phyloP scores from a whole-genome alignment of 1,140 invertebrate species.

The Polypedilum pembai region DNA sequence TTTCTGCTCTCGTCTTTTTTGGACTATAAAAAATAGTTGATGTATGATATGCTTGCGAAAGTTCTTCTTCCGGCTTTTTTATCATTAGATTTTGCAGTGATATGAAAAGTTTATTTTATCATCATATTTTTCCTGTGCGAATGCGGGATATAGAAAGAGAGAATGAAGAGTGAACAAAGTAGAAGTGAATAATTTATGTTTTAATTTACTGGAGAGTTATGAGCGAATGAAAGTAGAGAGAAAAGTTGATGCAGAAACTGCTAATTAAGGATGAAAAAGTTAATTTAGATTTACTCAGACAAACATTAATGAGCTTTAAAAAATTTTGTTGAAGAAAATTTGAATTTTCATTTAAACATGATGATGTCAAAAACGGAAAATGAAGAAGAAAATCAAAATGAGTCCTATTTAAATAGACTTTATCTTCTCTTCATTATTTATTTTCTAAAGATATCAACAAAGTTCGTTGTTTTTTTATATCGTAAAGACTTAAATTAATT shows the following conservation, averaged over 20 bases:
- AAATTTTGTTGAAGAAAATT: neutral
- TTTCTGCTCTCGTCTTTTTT: too few relatives aligned
- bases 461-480: too few relatives aligned
- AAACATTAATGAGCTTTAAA: conserved; percentile 3
- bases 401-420: too few relatives aligned
- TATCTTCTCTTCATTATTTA: too few relatives aligned
- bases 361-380: too few relatives aligned
- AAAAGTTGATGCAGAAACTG: neutral
- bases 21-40: neutral
- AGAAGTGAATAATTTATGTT: conserved; percentile 27
- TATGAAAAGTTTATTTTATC: neutral
- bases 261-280: conserved; percentile 6
- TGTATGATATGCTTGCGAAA: neutral
- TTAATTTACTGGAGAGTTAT: conserved; percentile 24
- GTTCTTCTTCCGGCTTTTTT: conserved; percentile 9
- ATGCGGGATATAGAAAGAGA: neutral
- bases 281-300: neutral
- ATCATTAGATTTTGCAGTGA: neutral
- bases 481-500: too few relatives aligned
- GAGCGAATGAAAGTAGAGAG: too few relatives aligned
- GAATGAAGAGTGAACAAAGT: neutral
- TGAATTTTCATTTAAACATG: neutral
- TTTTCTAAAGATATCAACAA: neutral
- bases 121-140: neutral
- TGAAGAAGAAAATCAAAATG: too few relatives aligned